These are phyloP conservation scores for Matsumyia berberina DNA, from an alignment of 2,888 invertebrate genomes.

Conservation along the genomic window DNA sequence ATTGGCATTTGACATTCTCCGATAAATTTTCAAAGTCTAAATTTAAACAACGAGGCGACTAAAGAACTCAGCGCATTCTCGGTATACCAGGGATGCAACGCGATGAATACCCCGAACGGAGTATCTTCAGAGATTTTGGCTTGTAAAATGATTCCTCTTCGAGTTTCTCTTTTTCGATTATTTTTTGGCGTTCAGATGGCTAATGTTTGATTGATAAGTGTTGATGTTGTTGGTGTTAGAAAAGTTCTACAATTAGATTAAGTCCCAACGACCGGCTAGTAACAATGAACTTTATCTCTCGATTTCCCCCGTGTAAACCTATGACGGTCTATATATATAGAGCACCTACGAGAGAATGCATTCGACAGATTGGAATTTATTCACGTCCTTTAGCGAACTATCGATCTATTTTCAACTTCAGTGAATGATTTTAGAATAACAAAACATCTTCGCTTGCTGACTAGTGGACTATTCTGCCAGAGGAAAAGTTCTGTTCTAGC, in stretches of 20 bases:
- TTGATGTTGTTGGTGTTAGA: conserved; percentile 11
- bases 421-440: conserved; percentile 32
- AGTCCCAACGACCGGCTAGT: conserved; percentile 39
- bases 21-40: conserved; percentile 45
- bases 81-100: neutral
- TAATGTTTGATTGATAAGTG: conserved; percentile 51
- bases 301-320: neutral
- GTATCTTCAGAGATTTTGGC: neutral
- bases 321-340: conserved; percentile 41
- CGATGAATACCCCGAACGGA: neutral
- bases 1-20: conserved; percentile 62
- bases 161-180: neutral
- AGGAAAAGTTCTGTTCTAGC: neutral
- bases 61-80: neutral
- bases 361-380: conserved; percentile 62
- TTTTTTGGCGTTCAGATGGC: conserved; percentile 37
- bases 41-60: conserved; percentile 32
- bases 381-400: conserved; percentile 54
- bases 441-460: conserved; percentile 9
- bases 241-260: conserved; percentile 22
- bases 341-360: conserved; percentile 50
- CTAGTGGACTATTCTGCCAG: conserved; percentile 10
- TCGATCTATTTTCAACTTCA: conserved; percentile 55
- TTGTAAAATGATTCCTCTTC: conserved; percentile 4
- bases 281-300: conserved; percentile 42